Conservation (phyloP, 2,888 invertebrate species). For the Ferdinandea cuprea region DNA sequence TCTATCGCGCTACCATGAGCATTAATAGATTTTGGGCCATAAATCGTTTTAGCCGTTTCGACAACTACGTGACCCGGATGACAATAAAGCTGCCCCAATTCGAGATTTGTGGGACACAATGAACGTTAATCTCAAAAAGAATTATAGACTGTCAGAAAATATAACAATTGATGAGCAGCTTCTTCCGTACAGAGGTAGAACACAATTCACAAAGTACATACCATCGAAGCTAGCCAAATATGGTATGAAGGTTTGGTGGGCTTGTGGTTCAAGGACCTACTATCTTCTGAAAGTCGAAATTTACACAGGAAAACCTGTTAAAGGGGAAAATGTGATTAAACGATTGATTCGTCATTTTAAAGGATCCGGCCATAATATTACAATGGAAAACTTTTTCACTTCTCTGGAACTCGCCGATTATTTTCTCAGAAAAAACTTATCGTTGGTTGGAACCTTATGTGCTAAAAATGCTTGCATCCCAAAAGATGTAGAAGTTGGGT, state of each 20-base stretch:
- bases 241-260: conserved; percentile 23
- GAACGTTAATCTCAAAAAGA: not conserved
- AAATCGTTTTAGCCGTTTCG: conserved; percentile 4
- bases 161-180: conserved; percentile 16
- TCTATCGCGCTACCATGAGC: conserved; percentile 1
- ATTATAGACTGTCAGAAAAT: conserved; percentile 4
- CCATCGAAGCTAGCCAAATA: conserved; percentile 2
- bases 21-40: not conserved
- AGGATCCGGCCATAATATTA: conserved; percentile 30
- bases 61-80: not conserved
- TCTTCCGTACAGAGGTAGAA: not conserved
- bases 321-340: conserved; percentile 18
- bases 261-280: conserved; percentile 11
- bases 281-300: conserved; percentile 28
- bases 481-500: conserved; percentile 14
- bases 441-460: conserved; percentile 40
- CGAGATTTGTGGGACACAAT: conserved; percentile 9
- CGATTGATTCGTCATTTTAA: conserved; percentile 30
- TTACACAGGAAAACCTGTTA: conserved; percentile 22
- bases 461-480: conserved; percentile 36
- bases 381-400: conserved; percentile 40
- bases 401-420: conserved; percentile 33
- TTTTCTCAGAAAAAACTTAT: conserved; percentile 11
- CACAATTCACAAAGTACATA: conserved; percentile 5
- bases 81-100: conserved; percentile 10